These are phyloP conservation scores for Tragelaphus strepsiceros DNA, from an alignment of 2,113 vertebrate genomes.

Conservation along the genomic window DNA sequence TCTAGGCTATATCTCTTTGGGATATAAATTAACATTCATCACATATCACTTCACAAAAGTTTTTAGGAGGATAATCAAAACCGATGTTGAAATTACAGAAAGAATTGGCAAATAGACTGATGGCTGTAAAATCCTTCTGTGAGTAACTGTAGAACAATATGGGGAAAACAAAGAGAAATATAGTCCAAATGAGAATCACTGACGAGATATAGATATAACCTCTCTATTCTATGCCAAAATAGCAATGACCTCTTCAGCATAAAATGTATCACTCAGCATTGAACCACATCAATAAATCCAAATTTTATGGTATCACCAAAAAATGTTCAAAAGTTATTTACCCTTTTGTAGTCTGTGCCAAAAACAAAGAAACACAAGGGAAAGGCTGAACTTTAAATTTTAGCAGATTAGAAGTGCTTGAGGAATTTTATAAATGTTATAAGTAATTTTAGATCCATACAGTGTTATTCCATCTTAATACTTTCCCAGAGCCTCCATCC, in stretches of 20 bases:
- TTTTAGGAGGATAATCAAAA: background rate
- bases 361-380: background rate
- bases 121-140: background rate
- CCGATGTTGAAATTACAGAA: background rate
- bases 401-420: background rate
- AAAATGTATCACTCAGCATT: background rate
- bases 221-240: background rate
- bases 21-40: background rate
- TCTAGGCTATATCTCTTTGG: background rate
- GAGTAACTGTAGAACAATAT: background rate
- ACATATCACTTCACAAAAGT: background rate
- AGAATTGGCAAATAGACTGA: background rate
- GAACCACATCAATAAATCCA: background rate
- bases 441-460: background rate
- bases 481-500: background rate
- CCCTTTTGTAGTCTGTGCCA: background rate
- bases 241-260: background rate
- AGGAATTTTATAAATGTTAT: slow-evolving; percentile 29
- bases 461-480: slow-evolving; percentile 1
- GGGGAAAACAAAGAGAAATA: background rate
- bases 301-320: background rate
- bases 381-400: background rate
- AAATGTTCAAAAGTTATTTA: background rate
- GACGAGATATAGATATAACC: background rate
- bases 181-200: background rate